Evolutionary conservation across 2,113 vertebrate species (phyloP).

Genomic region (Centropus unirufus): DNA sequence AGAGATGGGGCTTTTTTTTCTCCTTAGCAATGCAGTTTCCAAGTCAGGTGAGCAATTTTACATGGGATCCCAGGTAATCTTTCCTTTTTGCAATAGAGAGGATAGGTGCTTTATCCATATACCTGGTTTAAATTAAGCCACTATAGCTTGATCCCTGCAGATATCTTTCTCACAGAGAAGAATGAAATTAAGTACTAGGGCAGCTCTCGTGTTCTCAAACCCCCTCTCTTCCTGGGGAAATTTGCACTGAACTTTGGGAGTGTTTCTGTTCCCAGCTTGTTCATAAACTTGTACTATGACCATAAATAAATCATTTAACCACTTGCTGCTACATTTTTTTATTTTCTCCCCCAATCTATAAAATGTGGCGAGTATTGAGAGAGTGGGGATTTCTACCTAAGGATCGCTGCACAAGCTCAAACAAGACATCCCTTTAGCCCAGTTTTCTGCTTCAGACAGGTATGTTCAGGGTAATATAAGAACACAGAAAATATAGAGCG

Average conservation of each 20-base stretch:
- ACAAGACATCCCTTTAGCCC: neutral
- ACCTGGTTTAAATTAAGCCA: neutral
- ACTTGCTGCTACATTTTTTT: neutral
- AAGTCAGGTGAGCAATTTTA: neutral
- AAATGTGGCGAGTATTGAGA: neutral
- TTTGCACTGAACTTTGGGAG: neutral
- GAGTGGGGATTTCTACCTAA: neutral
- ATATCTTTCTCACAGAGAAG: neutral
- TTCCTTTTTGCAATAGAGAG: neutral
- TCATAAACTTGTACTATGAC: neutral
- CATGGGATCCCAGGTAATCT: neutral
- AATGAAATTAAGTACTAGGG: neutral
- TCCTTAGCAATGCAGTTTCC: neutral
- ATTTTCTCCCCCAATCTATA: neutral
- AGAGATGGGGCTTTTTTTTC: neutral
- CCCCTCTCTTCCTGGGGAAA: neutral
- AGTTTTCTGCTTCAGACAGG: neutral
- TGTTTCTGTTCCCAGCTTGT: slow-evolving; percentile 36
- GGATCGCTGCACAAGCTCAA: neutral
- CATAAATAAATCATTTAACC: slow-evolving; percentile 14
- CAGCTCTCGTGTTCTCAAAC: neutral
- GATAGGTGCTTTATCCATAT: neutral
- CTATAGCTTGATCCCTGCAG: neutral
- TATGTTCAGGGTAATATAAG: neutral
- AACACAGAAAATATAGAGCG: neutral